Percentiles rank a stretch among this genome's conserved stretches.
phyloP scores from a whole-genome alignment of 2,113 vertebrate genomes.

The Trichechus manatus region DNA sequence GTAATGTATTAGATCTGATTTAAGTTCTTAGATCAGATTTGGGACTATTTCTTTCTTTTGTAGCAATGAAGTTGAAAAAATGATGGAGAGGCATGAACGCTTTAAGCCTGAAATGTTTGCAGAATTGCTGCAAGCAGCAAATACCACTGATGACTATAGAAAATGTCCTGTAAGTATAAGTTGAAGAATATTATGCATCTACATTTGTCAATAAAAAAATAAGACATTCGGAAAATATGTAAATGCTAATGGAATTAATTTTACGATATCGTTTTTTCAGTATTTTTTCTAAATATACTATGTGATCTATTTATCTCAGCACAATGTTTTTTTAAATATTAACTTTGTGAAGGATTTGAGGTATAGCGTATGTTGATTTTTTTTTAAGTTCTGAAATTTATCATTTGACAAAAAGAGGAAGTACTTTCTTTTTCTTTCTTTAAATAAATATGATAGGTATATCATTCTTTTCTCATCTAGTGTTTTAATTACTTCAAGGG shows the following conservation, averaged over 20 bases:
- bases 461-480: constrained; percentile 22
- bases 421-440: not conserved
- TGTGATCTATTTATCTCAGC: not conserved
- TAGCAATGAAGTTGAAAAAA: constrained; percentile 95
- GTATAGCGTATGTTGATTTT: not conserved
- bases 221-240: not conserved
- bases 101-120: constrained; percentile 96
- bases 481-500: not conserved
- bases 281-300: not conserved
- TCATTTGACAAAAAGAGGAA: not conserved
- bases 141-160: constrained; percentile 95
- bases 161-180: constrained; percentile 95
- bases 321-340: not conserved
- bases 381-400: constrained; percentile 10
- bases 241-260: not conserved
- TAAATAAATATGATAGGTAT: not conserved
- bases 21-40: not conserved
- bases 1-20: not conserved
- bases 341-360: not conserved
- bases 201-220: not conserved
- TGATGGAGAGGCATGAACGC: constrained; percentile 91
- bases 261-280: not conserved
- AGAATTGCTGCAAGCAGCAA: constrained; percentile 95
- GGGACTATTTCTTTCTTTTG: constrained; percentile 38
- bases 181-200: not conserved